A percentile compares a stretch with the other conserved stretches of the same genome.
Conservation (phyloP, 2,113 vertebrate species). For the Neotoma lepida region DNA sequence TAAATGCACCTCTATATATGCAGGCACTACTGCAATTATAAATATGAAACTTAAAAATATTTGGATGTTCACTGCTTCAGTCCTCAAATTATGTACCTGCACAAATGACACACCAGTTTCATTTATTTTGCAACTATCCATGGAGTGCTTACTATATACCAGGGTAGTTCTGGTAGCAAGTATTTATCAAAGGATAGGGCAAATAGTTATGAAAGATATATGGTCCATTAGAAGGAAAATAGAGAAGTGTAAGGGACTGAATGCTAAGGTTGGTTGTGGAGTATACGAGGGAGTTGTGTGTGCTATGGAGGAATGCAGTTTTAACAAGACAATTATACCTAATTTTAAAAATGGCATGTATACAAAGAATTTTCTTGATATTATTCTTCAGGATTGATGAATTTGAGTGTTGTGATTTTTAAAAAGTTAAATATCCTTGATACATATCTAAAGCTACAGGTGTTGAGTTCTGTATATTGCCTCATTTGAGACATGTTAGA, state of each 20-base stretch:
- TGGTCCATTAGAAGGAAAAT: not conserved
- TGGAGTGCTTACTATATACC: not conserved
- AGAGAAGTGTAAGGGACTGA: accelerated
- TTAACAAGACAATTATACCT: not conserved
- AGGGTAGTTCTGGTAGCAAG: not conserved
- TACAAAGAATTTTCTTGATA: not conserved
- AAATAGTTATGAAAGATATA: not conserved
- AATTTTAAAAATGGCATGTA: not conserved
- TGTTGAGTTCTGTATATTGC: not conserved
- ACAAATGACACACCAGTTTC: not conserved
- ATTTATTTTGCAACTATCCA: not conserved
- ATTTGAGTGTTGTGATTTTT: conserved; percentile 6
- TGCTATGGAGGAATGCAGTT: not conserved
- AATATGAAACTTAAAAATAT: conserved; percentile 1
- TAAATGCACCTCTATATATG: not conserved
- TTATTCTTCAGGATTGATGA: conserved; percentile 19
- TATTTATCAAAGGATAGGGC: not conserved
- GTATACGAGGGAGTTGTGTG: not conserved
- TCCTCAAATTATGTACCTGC: not conserved
- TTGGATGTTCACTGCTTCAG: not conserved
- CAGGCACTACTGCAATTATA: not conserved
- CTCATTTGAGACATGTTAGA: conserved; percentile 18
- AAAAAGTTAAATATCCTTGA: not conserved
- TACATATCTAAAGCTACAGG: not conserved
- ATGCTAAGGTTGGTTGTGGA: not conserved